phyloP scores from a whole-genome alignment of 2,888 invertebrate genomes.

The Mactromeris polynyma region DNA sequence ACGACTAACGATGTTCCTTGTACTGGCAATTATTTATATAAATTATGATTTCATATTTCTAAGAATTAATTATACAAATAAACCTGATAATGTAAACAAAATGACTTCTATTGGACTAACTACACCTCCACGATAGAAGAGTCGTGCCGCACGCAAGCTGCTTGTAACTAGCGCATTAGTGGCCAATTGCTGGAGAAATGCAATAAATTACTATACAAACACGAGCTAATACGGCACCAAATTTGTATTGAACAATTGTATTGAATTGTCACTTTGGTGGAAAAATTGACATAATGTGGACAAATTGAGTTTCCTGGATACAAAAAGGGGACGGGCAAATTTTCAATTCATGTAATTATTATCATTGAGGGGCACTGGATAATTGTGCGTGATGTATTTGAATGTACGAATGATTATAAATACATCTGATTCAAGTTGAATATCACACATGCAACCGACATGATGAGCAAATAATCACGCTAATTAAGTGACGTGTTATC shows the following conservation, averaged over 20 bases:
- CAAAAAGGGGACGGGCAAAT: not conserved
- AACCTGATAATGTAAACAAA: not conserved
- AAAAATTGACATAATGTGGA: conserved; percentile 20
- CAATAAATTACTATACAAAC: conserved; percentile 35
- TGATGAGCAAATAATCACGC: not conserved
- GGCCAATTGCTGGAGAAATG: conserved; percentile 37
- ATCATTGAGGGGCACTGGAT: conserved; percentile 7
- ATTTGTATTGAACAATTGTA: conserved; percentile 27
- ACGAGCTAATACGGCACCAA: conserved; percentile 39
- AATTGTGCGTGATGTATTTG: conserved; percentile 6
- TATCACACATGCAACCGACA: not conserved
- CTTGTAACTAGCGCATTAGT: conserved; percentile 18
- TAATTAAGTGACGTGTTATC: not conserved
- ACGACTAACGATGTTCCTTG: too few relatives aligned
- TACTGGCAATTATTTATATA: not conserved
- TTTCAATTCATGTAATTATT: conserved; percentile 15
- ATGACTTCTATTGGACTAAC: not conserved
- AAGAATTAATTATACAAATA: not conserved
- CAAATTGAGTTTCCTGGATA: conserved; percentile 20
- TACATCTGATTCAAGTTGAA: not conserved
- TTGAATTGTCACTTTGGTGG: conserved; percentile 25
- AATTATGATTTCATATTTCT: not conserved
- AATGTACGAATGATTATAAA: conserved; percentile 16
- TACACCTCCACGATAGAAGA: not conserved
- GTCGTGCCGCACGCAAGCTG: conserved; percentile 35